A percentile compares a stretch with the other conserved stretches of the same genome.
Conservation (phyloP, 2,888 invertebrate genomes). For the Rotaria macrura region DNA sequence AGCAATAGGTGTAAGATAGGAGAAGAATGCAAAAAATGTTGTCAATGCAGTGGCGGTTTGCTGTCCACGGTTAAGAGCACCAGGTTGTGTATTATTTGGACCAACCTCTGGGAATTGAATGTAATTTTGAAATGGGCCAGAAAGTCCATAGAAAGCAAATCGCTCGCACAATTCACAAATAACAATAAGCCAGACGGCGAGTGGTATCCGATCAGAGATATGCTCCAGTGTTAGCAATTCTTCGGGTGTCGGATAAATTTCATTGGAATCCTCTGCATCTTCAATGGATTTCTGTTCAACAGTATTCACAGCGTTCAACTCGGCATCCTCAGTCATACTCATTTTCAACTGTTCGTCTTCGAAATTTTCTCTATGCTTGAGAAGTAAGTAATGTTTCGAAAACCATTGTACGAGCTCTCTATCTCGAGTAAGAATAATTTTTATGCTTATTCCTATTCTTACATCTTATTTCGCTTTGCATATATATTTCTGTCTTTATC, state of each 20-base stretch:
- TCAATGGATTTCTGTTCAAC: no score
- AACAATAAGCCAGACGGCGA: slow-evolving; percentile 59
- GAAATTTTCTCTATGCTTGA: no score
- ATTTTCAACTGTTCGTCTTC: no score
- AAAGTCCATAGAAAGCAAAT: slow-evolving; percentile 78
- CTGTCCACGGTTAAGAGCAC: slow-evolving; percentile 56
- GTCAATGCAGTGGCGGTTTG: slow-evolving; percentile 72
- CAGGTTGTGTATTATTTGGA: background rate
- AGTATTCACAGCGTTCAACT: no score
- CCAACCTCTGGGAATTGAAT: slow-evolving; percentile 49
- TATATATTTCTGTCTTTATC: no score
- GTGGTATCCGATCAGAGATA: background rate
- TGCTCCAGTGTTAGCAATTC: background rate
- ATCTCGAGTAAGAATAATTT: no score
- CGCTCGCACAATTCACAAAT: slow-evolving; percentile 95
- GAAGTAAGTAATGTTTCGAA: no score
- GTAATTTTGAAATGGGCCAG: slow-evolving; percentile 59
- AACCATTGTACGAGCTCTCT: no score
- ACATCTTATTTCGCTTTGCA: no score
- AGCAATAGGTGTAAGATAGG: slow-evolving; percentile 74
- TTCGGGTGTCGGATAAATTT: background rate
- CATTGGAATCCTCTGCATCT: background rate
- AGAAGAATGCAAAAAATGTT: slow-evolving; percentile 76
- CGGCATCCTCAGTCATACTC: no score
- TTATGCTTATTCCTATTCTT: no score